Base-by-base conservation (phyloP, 2,888 invertebrate species). In the Eugnorisma glareosa region DNA sequence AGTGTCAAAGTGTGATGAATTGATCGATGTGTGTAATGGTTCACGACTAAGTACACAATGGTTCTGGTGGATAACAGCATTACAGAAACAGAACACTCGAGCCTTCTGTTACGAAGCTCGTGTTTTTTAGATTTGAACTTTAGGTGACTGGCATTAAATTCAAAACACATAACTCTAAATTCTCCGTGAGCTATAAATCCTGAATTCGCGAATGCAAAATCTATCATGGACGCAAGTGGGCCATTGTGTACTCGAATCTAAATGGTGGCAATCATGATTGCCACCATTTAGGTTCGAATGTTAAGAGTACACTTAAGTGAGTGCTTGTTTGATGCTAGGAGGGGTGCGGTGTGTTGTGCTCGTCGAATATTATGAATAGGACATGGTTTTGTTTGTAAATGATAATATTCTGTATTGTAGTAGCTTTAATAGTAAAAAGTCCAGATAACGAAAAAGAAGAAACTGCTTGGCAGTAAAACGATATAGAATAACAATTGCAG, bases 1-100 rank as follows among this genome's bases (percentile, higher is more conserved):
- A 63, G 64, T 76, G 82, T 76, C 77, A 70, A 81, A 61, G 57
- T 72, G 45, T 43, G 67, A 67, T 82, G n/a, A n/a, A n/a, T n/a
- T n/a, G 31, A 15, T 35, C 24, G 6, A 43, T 82, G 31, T 57
- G 13, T 24, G 35, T 24, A 24, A 28, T 54, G 51, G 78, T 28
- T 40, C 21, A 70, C 40, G 51, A 31, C 18, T 51, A 13, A 51
- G 61, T 66, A 68, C 83, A 74, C 54, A 71, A 51, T 66, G 86
- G 61, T 54, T 57, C 35, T 43, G 15, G 1, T 57, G 15, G 8
- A 31, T 3, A 40, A n/a, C n/a, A 8, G 40, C n/a, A 5, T 15
- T 18, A 64, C 35, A 18, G 37, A 40, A 35, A 63, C 24, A 37
- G n/a, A 63, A 35, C 24, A 11, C 13, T 28, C 28, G 28, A 57